Conservation (phyloP, 2,888 invertebrate genomes). For the Cataglyphis rosenhaueri region DNA sequence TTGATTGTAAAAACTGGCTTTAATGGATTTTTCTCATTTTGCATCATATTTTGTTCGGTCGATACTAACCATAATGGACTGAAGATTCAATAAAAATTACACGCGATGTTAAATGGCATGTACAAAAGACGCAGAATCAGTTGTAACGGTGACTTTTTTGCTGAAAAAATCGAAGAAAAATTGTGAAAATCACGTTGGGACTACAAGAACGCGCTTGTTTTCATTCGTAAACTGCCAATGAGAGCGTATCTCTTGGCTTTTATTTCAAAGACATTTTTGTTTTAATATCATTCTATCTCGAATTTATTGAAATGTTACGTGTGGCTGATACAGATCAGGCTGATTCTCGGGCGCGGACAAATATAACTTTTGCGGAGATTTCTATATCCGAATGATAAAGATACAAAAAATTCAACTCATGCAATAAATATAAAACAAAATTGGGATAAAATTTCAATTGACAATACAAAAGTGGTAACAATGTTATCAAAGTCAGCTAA, state of each 20-base stretch:
- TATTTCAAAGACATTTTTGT: constrained; percentile 75
- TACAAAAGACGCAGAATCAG: constrained; percentile 24
- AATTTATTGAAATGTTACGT: constrained; percentile 40
- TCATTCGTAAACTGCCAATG: constrained; percentile 59
- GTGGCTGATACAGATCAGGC: constrained; percentile 27
- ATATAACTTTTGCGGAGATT: neutral
- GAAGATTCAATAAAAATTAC: constrained; percentile 54
- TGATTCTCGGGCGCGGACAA: constrained; percentile 3
- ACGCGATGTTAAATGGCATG: constrained; percentile 11
- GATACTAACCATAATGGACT: constrained; percentile 31
- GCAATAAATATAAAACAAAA: neutral
- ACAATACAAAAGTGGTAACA: constrained; percentile 43
- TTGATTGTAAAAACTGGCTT: constrained; percentile 11
- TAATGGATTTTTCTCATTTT: constrained; percentile 31
- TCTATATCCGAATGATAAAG: constrained; percentile 54
- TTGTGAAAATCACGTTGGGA: constrained; percentile 58
- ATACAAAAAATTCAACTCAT: constrained; percentile 62
- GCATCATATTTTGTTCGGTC: constrained; percentile 6
- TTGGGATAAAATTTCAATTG: constrained; percentile 15
- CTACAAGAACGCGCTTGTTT: constrained; percentile 31
- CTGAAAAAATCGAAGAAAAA: constrained; percentile 63
- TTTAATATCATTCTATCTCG: constrained; percentile 65
- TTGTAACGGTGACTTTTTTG: constrained; percentile 18
- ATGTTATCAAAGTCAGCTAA: constrained; percentile 22
- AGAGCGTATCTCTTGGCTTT: constrained; percentile 58